These are phyloP conservation scores for Hydropsyche tenuis DNA, from an alignment of 1,140 invertebrate species.

Conservation along the genomic window DNA sequence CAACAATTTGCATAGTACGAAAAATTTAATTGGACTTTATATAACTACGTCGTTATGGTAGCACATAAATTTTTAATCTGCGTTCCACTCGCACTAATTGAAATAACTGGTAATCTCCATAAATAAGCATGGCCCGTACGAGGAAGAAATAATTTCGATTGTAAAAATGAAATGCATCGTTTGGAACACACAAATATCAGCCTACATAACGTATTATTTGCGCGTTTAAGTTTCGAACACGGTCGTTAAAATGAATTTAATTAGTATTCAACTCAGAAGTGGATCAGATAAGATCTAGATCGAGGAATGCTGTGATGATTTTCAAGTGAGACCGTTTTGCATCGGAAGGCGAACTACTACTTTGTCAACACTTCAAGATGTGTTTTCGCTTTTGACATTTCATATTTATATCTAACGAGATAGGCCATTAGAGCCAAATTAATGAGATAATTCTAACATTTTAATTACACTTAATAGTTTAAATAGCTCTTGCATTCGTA, in stretches of 20 bases:
- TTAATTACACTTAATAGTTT: neutral
- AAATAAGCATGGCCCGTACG: neutral
- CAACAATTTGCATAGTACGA: neutral
- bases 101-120: conserved; percentile 2
- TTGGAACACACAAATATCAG: no score
- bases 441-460: neutral
- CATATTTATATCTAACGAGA: neutral
- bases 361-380: conserved; percentile 29
- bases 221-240: neutral
- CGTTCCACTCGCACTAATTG: neutral
- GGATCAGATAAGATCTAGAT: conserved; percentile 25
- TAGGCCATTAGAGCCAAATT: neutral
- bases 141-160: conserved; percentile 18
- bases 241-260: neutral
- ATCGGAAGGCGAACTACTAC: conserved; percentile 29
- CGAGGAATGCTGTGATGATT: conserved; percentile 14
- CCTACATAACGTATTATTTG: no score
- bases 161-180: neutral
- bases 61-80: neutral
- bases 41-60: neutral
- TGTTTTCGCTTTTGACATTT: conserved; percentile 1
- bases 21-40: neutral
- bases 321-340: conserved; percentile 28
- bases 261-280: conserved; percentile 15
- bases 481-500: neutral